Conservation (phyloP, 2,888 invertebrate species). For the Eristalis intricaria region DNA sequence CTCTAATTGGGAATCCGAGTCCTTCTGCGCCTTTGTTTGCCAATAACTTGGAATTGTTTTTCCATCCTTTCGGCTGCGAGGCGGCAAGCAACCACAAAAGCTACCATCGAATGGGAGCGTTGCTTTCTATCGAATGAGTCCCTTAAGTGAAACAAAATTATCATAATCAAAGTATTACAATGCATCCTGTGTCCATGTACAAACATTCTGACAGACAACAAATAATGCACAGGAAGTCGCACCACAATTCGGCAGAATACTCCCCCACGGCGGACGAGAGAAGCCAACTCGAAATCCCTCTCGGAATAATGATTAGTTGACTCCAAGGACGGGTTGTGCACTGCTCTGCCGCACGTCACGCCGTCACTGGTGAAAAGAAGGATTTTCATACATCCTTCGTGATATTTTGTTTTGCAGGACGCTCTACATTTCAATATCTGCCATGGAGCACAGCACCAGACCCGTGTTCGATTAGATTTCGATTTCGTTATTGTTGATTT, state of each 20-base stretch:
- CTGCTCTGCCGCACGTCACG: neutral
- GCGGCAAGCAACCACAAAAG: slow-evolving; percentile 4
- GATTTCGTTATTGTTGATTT: slow-evolving; percentile 64
- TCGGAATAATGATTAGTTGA: slow-evolving; percentile 63
- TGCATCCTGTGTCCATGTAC: slow-evolving; percentile 57
- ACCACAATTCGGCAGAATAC: neutral
- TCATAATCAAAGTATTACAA: slow-evolving; percentile 69
- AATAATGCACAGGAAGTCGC: slow-evolving; percentile 61
- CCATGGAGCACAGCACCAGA: slow-evolving; percentile 2
- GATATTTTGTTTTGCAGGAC: slow-evolving; percentile 5
- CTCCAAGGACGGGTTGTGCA: neutral
- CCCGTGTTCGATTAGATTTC: slow-evolving; percentile 60
- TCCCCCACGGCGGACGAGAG: neutral
- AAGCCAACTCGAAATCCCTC: slow-evolving; percentile 35
- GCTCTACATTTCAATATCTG: slow-evolving; percentile 16
- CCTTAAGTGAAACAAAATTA: slow-evolving; percentile 26
- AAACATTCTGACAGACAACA: slow-evolving; percentile 41
- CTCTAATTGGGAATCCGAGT: slow-evolving; percentile 44
- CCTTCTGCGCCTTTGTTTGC: slow-evolving; percentile 32
- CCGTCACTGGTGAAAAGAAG: neutral
- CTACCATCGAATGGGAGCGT: neutral
- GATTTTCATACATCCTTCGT: slow-evolving; percentile 23
- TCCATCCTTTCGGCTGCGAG: neutral
- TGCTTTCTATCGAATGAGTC: neutral
- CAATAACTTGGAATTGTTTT: slow-evolving; percentile 47